Evolutionary conservation across 1,140 invertebrate species (phyloP).

Genomic region (Eubasilissa regina): DNA sequence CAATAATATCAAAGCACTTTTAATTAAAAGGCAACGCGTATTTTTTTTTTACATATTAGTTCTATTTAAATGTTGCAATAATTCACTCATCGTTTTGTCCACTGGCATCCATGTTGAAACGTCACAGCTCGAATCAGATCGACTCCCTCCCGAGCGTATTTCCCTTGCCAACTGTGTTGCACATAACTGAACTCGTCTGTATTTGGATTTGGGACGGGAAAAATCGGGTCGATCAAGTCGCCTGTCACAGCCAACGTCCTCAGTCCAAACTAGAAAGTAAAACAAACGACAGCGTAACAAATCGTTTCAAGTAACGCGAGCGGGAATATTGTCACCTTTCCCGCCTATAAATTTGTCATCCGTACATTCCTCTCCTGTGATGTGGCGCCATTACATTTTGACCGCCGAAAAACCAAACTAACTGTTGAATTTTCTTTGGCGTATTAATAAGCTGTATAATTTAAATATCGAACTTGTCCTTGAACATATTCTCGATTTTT

Average conservation of each 20-base stretch:
- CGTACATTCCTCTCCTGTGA: constrained; percentile 11
- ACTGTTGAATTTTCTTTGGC: too few relatives aligned
- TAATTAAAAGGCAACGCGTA: too few relatives aligned
- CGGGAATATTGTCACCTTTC: constrained; percentile 22
- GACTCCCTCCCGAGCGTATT: neutral
- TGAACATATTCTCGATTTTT: too few relatives aligned
- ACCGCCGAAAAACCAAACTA: too few relatives aligned
- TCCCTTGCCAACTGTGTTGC: constrained; percentile 55
- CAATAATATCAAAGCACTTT: too few relatives aligned
- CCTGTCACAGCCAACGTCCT: constrained; percentile 51
- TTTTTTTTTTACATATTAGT: neutral
- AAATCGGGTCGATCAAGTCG: constrained; percentile 57
- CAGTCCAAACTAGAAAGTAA: constrained; percentile 49
- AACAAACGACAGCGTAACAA: constrained; percentile 32
- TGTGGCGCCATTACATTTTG: neutral
- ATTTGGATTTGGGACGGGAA: constrained; percentile 59
- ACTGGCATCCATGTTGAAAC: constrained; percentile 8
- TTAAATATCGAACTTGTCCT: too few relatives aligned
- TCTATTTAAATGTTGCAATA: constrained; percentile 8
- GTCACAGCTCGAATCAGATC: constrained; percentile 1
- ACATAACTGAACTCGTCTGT: constrained; percentile 57
- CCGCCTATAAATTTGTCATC: neutral
- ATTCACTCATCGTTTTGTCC: neutral
- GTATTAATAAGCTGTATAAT: too few relatives aligned
- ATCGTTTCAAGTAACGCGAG: neutral